Evolutionary conservation across 2,113 vertebrate species (phyloP), one percentile per base, ranked within the genome.

Genomic region (Cyprinodon brontotheroides): DNA sequence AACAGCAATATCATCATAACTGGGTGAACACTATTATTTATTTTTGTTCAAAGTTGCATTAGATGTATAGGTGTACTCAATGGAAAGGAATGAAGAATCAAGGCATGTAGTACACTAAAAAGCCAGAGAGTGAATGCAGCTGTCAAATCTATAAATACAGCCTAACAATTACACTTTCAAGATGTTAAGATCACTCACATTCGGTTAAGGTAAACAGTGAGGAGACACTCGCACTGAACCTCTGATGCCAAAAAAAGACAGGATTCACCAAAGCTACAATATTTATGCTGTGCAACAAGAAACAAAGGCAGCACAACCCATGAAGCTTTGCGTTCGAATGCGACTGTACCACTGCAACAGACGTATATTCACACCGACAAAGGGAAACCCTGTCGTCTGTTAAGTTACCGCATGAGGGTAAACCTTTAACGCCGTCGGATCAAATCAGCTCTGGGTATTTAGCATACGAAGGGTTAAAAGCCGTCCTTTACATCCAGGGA

Each of bases 1-100:
- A 92, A 92, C 91, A 94, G 14, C 92, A 91, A 89, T 83, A 87
- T 82, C 82, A 83, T 83, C 86, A 88, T 89, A 92, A 91, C 87
- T 84, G 89, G 83, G 89, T 87, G 86, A 85, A 86, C 89, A 90
- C 38, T 79, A 69, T 84, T 66, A 69, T 70, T 81, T 61, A 48
- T 20, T 62, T 72, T 84, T 84, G 88, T 77, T 92, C 82, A 79
- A 67, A 80, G 80, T 83, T 85, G 83, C 83, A 86, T 89, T 77
- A 82, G 86, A 83, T 83, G 86, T 85, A 86, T 72, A 88, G 79
- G 72, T 62, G 80, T 80, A 85, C 63, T 86, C 61, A 41, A 63
- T 62, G 69, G 78, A 81, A 57, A 90, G 87, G 90, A 92, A 91
- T 89, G 90, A 84, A 86, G 87, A 86, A 78, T 88, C 81, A 87